Conservation (phyloP, 2,888 invertebrate genomes). For the Melieria picta region DNA sequence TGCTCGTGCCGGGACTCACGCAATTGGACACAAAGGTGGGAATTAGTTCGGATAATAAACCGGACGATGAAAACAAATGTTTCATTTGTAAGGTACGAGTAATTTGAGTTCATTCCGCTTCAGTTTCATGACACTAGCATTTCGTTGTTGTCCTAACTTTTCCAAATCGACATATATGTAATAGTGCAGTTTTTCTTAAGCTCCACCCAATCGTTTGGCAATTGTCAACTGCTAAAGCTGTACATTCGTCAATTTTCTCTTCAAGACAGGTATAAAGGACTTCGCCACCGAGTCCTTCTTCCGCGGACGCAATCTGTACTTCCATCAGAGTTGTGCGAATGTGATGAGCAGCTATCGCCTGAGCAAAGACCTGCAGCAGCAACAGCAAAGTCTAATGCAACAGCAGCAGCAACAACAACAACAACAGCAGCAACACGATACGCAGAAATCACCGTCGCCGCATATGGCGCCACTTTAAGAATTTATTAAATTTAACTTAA, state of each 20-base stretch:
- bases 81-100: constrained; percentile 83
- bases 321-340: constrained; percentile 65
- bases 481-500: constrained; percentile 19
- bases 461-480: constrained; percentile 30
- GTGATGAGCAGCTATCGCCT: constrained; percentile 65
- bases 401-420: constrained; percentile 50
- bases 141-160: neutral
- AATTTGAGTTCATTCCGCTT: constrained; percentile 60
- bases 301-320: constrained; percentile 64
- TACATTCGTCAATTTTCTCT: constrained; percentile 35
- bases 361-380: constrained; percentile 60
- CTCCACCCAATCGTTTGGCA: neutral
- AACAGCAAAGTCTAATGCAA: constrained; percentile 55
- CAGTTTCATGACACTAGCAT: constrained; percentile 12
- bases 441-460: constrained; percentile 37
- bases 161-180: neutral
- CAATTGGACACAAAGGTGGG: constrained; percentile 66
- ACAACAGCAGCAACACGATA: constrained; percentile 44
- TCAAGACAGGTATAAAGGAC: constrained; percentile 66
- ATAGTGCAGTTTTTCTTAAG: neutral
- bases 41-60: constrained; percentile 65
- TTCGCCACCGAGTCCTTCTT: constrained; percentile 63
- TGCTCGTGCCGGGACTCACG: constrained; percentile 56
- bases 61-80: constrained; percentile 74
- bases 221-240: neutral